Conservation (phyloP, 2,888 invertebrate genomes). For the Lasioglossum morio region DNA sequence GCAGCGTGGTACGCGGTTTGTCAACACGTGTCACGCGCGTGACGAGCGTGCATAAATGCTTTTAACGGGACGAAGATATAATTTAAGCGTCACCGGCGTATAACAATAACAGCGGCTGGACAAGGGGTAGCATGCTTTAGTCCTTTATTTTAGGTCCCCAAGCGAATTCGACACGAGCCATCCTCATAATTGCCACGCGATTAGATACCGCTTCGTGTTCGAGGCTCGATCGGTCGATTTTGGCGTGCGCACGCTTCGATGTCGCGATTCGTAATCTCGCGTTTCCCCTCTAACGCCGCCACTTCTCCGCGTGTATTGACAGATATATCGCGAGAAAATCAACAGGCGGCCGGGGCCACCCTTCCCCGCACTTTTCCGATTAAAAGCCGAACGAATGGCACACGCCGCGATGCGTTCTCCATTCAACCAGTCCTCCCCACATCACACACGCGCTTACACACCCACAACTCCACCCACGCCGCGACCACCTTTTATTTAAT, state of each 20-base stretch:
- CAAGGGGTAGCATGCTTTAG: not conserved
- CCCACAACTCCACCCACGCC: not conserved
- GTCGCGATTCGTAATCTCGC: not conserved
- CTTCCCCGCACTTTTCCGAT: conserved; percentile 75
- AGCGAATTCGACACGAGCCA: conserved; percentile 10
- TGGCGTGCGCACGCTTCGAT: conserved; percentile 10
- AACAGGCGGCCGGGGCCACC: conserved; percentile 76
- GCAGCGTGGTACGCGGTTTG: conserved; percentile 1
- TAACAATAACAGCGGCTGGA: conserved; percentile 29
- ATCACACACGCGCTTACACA: not conserved
- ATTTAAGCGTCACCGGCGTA: conserved; percentile 21
- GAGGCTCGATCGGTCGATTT: conserved; percentile 58
- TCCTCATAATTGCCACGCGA: conserved; percentile 67
- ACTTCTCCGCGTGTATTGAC: conserved; percentile 57
- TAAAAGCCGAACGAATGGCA: conserved; percentile 54
- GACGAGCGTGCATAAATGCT: conserved; percentile 31
- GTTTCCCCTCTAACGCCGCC: not conserved
- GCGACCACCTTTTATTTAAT: not conserved
- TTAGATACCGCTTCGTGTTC: conserved; percentile 48
- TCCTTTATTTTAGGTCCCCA: not conserved
- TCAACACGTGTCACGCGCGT: conserved; percentile 36
- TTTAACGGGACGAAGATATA: conserved; percentile 35
- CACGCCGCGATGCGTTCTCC: conserved; percentile 28
- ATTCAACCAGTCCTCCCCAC: not conserved
- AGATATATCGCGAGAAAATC: conserved; percentile 74